Base-by-base conservation (phyloP, 1,140 invertebrate genomes). In the Ylistrum balloti region DNA sequence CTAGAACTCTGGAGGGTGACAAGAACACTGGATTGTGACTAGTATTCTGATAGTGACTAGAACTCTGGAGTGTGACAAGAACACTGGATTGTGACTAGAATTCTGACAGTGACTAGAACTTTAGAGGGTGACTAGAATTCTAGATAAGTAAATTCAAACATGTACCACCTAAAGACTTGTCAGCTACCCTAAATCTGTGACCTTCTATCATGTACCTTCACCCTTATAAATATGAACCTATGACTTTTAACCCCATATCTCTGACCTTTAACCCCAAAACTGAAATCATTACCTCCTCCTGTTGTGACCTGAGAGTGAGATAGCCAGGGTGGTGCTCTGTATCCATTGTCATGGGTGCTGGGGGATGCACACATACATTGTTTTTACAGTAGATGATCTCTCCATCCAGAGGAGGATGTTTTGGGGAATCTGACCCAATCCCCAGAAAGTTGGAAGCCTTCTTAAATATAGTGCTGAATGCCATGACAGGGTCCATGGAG, bases 341-440 rank as follows among this genome's bases (percentile, higher is more conserved):
- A 92, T 98, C 98, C 38, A 97, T 97, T 28, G 98, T 97, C 17
- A 98, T 97, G 28, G 98, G 97, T 0, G 97, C 97, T 85, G 98
- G 98, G 1, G 98, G 98, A 97, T 99, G 99, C 33, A 99, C 98
- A 96, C 99, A 99, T 15, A 99, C 98, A 96, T 99, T 99, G 95
- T 99, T 99, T 93, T 97, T 97, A 92, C 95, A 95, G 91, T 95
- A 96, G 45, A 96, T 95, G 15, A 96, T 96, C 90, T 96, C 96
- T 33, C 96, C 96, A 93, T 96, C 96, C 17, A 96, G 92, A 7
- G 95, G 95, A 17, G 96, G 95, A 3, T 94, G 94, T 86, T 95
- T 94, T 87, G 95, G 90, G 22, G 92, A 89, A 7, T 94, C 89
- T 9, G 93, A 91, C 13, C 93, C 90, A 15, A 96, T 90, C 0